Evolutionary conservation across 2,797 vertebrate genomes (phyloP).

Genomic region (Monodelphis domestica): DNA sequence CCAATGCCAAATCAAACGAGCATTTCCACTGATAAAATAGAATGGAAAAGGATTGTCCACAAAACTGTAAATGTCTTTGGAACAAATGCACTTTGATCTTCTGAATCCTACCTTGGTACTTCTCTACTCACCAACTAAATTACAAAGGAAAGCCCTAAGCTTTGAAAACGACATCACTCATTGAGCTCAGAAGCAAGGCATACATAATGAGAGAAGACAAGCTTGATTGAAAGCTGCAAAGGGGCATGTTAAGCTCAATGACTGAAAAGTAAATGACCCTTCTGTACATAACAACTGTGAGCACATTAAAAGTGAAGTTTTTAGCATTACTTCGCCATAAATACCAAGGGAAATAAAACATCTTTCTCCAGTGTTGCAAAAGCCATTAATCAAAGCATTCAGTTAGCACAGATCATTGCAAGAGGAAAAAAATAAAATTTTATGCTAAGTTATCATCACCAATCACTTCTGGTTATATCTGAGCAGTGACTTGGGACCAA

Average conservation of each 20-base stretch:
- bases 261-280: conserved; percentile 39
- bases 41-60: background rate
- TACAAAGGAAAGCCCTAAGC: background rate
- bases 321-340: background rate
- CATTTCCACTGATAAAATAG: background rate
- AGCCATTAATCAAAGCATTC: background rate
- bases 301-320: rapidly evolving
- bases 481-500: rapidly evolving
- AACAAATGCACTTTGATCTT: background rate
- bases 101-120: background rate
- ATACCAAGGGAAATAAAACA: conserved; percentile 55
- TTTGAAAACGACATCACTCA: background rate
- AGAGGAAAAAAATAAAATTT: conserved; percentile 15
- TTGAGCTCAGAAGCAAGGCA: background rate
- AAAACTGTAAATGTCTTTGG: background rate
- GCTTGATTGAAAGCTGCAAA: background rate
- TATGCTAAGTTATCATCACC: conserved; percentile 27
- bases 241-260: background rate
- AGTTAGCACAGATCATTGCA: rapidly evolving
- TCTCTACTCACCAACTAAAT: background rate
- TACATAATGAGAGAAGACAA: background rate
- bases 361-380: conserved; percentile 9
- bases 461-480: background rate
- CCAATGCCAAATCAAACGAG: background rate
- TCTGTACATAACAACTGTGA: background rate